phyloP scores from a whole-genome alignment of 2,113 vertebrate genomes.

The Leuciscus idus region DNA sequence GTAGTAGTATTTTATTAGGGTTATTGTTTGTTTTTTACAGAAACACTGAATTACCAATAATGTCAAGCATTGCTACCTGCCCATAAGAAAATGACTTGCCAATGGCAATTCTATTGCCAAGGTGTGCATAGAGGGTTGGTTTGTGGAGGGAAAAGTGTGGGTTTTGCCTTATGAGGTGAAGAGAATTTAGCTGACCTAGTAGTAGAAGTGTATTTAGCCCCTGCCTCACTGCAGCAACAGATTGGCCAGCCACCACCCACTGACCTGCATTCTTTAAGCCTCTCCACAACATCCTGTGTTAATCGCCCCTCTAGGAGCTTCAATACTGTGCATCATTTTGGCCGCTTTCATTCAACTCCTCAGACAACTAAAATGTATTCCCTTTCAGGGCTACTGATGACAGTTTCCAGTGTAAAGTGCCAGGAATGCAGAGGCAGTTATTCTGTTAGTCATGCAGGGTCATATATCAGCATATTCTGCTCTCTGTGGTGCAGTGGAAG shows the following conservation, averaged over 20 bases:
- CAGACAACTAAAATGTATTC: constrained; percentile 11
- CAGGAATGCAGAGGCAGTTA: not conserved
- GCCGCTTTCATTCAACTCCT: not conserved
- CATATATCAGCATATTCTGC: not conserved
- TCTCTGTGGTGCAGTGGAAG: not conserved
- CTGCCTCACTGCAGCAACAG: constrained; percentile 7
- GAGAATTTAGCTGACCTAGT: constrained; percentile 29
- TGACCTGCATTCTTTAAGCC: constrained; percentile 66
- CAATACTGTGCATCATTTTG: constrained; percentile 25
- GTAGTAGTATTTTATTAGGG: no score
- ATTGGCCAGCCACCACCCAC: constrained; percentile 46
- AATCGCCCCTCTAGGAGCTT: constrained; percentile 34
- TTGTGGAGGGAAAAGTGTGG: not conserved
- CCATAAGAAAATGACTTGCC: no score
- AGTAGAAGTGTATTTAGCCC: not conserved
- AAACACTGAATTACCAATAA: no score
- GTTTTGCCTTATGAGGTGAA: not conserved
- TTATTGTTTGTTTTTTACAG: no score
- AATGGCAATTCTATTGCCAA: no score
- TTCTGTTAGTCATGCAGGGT: constrained; percentile 10
- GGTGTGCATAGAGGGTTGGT: not conserved
- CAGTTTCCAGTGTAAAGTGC: constrained; percentile 25
- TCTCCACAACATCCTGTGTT: constrained; percentile 45
- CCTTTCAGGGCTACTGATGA: constrained; percentile 14
- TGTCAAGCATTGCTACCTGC: no score